Percentiles rank a stretch among this genome's conserved stretches.
Evolutionary conservation across 2,113 vertebrate genomes (phyloP).

Genomic region (Ovibos moschatus): DNA sequence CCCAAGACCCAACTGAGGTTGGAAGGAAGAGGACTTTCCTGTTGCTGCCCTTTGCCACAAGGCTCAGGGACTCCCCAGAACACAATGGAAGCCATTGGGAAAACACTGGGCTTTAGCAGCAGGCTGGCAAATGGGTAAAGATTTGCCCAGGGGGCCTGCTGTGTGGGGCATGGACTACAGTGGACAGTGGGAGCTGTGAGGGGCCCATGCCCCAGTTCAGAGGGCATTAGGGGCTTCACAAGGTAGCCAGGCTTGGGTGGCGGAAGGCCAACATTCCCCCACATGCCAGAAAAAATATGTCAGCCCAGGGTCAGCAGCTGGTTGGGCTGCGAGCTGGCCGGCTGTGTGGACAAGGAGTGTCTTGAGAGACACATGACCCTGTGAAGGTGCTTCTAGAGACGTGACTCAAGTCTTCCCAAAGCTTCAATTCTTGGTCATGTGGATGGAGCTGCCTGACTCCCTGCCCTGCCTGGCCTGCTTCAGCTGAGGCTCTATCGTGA

Average conservation of each 20-base stretch:
- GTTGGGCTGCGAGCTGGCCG: background rate
- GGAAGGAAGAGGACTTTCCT: background rate
- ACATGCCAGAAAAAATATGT: background rate
- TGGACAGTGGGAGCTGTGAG: background rate
- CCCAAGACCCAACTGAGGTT: accelerated
- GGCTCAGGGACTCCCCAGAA: background rate
- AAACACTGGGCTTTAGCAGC: background rate
- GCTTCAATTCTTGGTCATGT: background rate
- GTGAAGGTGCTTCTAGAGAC: background rate
- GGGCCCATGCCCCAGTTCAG: background rate
- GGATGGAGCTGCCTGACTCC: background rate
- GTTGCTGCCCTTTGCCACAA: background rate
- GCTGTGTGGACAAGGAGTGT: background rate
- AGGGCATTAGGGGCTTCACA: background rate
- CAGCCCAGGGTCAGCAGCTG: background rate
- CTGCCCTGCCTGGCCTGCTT: background rate
- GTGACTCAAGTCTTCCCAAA: background rate
- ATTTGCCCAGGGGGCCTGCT: background rate
- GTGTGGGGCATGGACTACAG: accelerated
- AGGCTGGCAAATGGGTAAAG: background rate
- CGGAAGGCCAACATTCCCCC: background rate
- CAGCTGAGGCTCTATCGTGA: background rate
- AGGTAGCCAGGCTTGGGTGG: background rate
- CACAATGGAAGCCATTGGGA: background rate
- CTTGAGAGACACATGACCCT: background rate